Evolutionary conservation across 2,797 vertebrate genomes (phyloP).

Genomic region (Falco concolor): DNA sequence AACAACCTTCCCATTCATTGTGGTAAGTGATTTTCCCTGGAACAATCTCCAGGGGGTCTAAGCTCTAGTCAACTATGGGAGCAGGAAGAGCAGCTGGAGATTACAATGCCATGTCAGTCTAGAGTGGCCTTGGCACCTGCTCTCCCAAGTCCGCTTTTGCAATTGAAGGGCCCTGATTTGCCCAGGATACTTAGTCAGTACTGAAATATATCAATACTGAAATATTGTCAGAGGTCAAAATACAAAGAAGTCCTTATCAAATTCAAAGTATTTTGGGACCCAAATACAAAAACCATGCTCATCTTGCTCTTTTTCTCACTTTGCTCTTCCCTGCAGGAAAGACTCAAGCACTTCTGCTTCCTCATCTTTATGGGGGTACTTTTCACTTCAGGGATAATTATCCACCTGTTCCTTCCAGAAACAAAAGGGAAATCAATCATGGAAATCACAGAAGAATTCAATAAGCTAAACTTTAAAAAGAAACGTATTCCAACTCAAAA

Average conservation of each 20-base stretch:
- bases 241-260: background rate
- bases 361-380: slow-evolving; percentile 84
- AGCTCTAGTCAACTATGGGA: accelerated
- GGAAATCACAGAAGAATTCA: slow-evolving; percentile 83
- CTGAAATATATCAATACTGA: too few relatives aligned
- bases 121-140: background rate
- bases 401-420: slow-evolving; percentile 87
- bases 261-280: background rate
- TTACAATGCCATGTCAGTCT: background rate
- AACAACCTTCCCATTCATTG: slow-evolving; percentile 85
- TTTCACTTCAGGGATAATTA: slow-evolving; percentile 75
- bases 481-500: background rate
- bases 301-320: background rate
- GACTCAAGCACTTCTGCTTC: slow-evolving; percentile 82
- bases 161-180: background rate
- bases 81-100: background rate
- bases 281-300: background rate
- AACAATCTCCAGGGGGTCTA: background rate
- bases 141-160: background rate
- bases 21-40: slow-evolving; percentile 72
- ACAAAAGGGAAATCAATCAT: slow-evolving; percentile 88
- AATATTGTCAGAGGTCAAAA: background rate
- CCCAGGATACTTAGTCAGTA: background rate
- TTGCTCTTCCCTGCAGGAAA: slow-evolving; percentile 73
- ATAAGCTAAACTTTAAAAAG: slow-evolving; percentile 77